Conservation (phyloP, 2,888 invertebrate species). For the Lissocephala sabroskyi region DNA sequence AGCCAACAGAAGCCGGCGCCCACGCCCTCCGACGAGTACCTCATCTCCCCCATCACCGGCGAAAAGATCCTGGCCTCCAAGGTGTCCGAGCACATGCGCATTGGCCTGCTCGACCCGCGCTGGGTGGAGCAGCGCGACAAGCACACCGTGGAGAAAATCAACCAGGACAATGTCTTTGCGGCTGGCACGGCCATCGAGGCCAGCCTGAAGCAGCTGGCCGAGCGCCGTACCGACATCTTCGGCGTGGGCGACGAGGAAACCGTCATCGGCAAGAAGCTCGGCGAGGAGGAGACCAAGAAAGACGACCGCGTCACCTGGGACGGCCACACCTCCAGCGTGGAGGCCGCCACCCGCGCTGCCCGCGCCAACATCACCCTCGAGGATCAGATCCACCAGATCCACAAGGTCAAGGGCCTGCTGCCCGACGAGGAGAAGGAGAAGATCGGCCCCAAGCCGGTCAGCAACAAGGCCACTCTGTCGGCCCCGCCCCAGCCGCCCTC, state of each 20-base stretch:
- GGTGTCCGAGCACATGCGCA: conserved; percentile 98
- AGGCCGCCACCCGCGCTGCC: conserved; percentile 94
- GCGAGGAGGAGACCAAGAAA: conserved; percentile 87
- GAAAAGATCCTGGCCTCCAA: conserved; percentile 98
- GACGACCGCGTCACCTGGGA: conserved; percentile 98
- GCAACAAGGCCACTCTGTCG: conserved; percentile 64
- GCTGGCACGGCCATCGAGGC: conserved; percentile 92
- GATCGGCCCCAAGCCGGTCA: conserved; percentile 91
- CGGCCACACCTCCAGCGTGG: conserved; percentile 97
- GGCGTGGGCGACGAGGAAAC: conserved; percentile 99
- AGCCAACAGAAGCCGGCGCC: conserved; percentile 76
- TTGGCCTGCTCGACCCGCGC: conserved; percentile 94
- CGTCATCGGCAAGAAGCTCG: conserved; percentile 98
- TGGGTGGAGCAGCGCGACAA: conserved; percentile 98
- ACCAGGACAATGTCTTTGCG: conserved; percentile 81
- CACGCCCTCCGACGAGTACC: conserved; percentile 86
- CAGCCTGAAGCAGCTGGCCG: conserved; percentile 95
- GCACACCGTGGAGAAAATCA: conserved; percentile 92
- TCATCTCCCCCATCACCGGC: conserved; percentile 98
- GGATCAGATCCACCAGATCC: conserved; percentile 97
- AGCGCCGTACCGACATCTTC: conserved; percentile 99
- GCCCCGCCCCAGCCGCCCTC: conserved; percentile 67
- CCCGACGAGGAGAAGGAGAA: conserved; percentile 98
- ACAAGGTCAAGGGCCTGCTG: conserved; percentile 92
- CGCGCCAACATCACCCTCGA: conserved; percentile 95